These are phyloP conservation scores for Harpalus rubripes DNA, from an alignment of 2,888 invertebrate species.

Conservation along the genomic window DNA sequence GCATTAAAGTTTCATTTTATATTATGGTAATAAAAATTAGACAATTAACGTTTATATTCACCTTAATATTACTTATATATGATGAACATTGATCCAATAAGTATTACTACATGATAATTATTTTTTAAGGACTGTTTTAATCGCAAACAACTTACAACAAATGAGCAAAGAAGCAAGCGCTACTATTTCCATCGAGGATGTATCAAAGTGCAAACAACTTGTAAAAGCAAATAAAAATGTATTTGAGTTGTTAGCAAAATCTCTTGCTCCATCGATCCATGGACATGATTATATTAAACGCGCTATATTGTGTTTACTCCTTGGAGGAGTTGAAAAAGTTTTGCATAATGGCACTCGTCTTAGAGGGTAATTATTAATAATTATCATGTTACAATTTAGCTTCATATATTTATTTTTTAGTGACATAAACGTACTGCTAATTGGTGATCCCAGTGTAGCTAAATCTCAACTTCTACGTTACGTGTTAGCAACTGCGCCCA, in stretches of 20 bases:
- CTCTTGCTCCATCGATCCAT: slow-evolving; percentile 98
- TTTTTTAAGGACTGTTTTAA: slow-evolving; percentile 88
- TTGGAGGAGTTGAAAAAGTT: slow-evolving; percentile 97
- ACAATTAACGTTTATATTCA: no score
- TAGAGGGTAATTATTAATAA: slow-evolving; percentile 82
- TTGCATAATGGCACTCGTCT: slow-evolving; percentile 94
- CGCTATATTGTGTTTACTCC: slow-evolving; percentile 94
- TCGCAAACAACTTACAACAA: slow-evolving; percentile 95
- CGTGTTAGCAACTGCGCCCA: slow-evolving; percentile 95
- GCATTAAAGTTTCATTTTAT: no score
- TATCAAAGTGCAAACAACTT: slow-evolving; percentile 91
- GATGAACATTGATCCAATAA: no score
- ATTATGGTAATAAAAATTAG: no score
- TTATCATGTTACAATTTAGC: neutral
- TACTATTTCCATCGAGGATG: slow-evolving; percentile 90
- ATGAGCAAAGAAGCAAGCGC: slow-evolving; percentile 92
- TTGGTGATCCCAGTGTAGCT: slow-evolving; percentile 99
- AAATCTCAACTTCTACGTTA: slow-evolving; percentile 97
- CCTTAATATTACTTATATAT: no score
- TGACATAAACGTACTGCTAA: slow-evolving; percentile 82
- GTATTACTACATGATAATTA: no score
- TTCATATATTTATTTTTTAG: slow-evolving; percentile 72
- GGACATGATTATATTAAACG: slow-evolving; percentile 98
- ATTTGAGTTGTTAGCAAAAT: slow-evolving; percentile 93
- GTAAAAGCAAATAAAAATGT: slow-evolving; percentile 87